Evolutionary conservation across 1,140 invertebrate species (phyloP).

Genomic region (Spodoptera frugiperda): DNA sequence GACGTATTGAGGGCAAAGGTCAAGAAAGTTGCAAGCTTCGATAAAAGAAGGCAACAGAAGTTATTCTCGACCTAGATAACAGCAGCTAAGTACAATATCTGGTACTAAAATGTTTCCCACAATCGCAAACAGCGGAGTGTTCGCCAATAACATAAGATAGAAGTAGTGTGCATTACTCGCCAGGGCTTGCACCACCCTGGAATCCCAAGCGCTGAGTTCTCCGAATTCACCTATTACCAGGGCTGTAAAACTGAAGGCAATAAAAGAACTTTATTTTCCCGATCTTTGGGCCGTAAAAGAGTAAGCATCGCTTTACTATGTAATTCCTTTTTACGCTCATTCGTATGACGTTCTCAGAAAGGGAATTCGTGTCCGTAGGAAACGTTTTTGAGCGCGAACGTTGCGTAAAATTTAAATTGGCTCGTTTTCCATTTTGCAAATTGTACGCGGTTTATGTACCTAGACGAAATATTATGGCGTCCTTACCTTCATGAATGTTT

Average conservation of each 20-base stretch:
- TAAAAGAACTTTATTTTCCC: slow-evolving; percentile 66
- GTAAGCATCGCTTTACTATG: slow-evolving; percentile 63
- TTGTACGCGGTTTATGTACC: slow-evolving; percentile 28
- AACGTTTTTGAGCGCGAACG: slow-evolving; percentile 36
- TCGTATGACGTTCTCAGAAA: slow-evolving; percentile 54
- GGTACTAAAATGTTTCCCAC: slow-evolving; percentile 23
- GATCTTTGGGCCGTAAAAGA: slow-evolving; percentile 62
- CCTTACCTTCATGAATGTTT: slow-evolving; percentile 10
- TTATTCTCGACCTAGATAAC: slow-evolving; percentile 35
- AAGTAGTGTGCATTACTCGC: slow-evolving; percentile 18
- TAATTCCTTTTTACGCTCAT: slow-evolving; percentile 57
- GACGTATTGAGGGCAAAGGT: slow-evolving; percentile 36
- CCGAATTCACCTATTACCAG: slow-evolving; percentile 58
- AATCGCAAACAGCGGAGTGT: slow-evolving; percentile 10
- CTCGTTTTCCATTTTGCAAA: slow-evolving; percentile 46
- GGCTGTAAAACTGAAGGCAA: slow-evolving; percentile 63
- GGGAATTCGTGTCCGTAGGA: slow-evolving; percentile 50
- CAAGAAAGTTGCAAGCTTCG: slow-evolving; percentile 35
- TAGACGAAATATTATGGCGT: slow-evolving; percentile 30
- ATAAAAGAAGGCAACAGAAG: slow-evolving; percentile 23
- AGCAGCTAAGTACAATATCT: slow-evolving; percentile 6
- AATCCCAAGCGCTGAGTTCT: slow-evolving; percentile 51
- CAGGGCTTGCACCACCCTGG: slow-evolving; percentile 33
- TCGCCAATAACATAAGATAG: slow-evolving; percentile 11
- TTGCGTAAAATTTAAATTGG: slow-evolving; percentile 55